phyloP scores from a whole-genome alignment of 2,888 invertebrate genomes.

The Dynastes maya region DNA sequence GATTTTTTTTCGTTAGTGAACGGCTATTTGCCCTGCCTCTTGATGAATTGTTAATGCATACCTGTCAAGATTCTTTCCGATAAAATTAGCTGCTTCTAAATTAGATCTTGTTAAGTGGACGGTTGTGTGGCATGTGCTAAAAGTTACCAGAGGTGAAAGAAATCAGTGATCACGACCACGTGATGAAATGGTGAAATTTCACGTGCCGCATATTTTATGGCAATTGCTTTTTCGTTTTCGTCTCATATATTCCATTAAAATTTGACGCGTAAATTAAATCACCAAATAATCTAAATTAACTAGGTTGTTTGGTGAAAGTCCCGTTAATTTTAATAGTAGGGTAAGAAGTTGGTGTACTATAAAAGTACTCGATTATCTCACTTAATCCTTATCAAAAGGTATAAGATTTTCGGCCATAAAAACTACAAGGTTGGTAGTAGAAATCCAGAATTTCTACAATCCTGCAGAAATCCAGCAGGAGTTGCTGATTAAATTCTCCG shows the following conservation, averaged over 20 bases:
- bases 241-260: neutral
- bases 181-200: neutral
- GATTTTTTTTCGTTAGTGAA: neutral
- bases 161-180: neutral
- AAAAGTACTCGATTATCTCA: too few relatives aligned
- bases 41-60: conserved; percentile 17
- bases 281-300: neutral
- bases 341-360: too few relatives aligned
- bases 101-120: conserved; percentile 15
- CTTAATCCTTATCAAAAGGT: too few relatives aligned
- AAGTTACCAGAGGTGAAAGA: neutral
- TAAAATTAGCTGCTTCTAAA: conserved; percentile 6
- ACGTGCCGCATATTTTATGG: neutral
- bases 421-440: too few relatives aligned
- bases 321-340: neutral
- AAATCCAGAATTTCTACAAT: too few relatives aligned
- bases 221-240: neutral
- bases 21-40: conserved; percentile 1
- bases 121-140: conserved; percentile 11
- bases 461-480: too few relatives aligned
- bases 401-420: too few relatives aligned
- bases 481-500: too few relatives aligned
- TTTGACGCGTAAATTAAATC: neutral
- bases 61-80: conserved; percentile 21
- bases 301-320: neutral